These are phyloP conservation scores for Orchestes rusci DNA, from an alignment of 2,888 invertebrate species.

Conservation along the genomic window DNA sequence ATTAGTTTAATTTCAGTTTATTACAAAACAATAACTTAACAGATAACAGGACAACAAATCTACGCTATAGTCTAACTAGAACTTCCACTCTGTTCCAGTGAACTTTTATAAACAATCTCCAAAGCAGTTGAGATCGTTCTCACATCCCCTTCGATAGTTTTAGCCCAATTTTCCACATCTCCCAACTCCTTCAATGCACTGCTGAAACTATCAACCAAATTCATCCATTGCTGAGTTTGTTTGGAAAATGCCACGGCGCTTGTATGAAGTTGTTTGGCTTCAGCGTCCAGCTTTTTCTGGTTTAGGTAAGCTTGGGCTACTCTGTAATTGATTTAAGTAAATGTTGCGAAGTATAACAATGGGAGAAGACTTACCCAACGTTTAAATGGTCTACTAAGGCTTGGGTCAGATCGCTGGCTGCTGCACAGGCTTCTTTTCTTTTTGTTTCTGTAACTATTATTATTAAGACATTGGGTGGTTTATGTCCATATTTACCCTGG, in stretches of 20 bases:
- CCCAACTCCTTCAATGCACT: slow-evolving; percentile 91
- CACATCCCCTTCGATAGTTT: slow-evolving; percentile 95
- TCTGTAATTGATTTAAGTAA: slow-evolving; percentile 54
- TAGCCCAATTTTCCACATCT: slow-evolving; percentile 98
- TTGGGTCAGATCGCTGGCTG: slow-evolving; percentile 89
- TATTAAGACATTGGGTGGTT: neutral
- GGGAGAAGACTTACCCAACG: slow-evolving; percentile 69
- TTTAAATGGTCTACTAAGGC: slow-evolving; percentile 94
- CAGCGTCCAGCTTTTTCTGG: slow-evolving; percentile 94
- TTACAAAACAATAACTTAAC: no score
- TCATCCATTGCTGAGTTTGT: slow-evolving; percentile 96
- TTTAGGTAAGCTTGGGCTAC: slow-evolving; percentile 98
- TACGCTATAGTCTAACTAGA: no score
- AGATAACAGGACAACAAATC: no score
- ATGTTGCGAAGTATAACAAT: neutral
- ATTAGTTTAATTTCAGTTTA: no score
- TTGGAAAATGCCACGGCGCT: slow-evolving; percentile 93
- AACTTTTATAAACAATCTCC: slow-evolving; percentile 85
- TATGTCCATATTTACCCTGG: slow-evolving; percentile 55
- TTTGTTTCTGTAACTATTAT: slow-evolving; percentile 64
- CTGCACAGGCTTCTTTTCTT: slow-evolving; percentile 86
- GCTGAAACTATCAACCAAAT: slow-evolving; percentile 80
- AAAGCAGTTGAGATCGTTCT: slow-evolving; percentile 84
- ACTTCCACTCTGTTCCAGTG: slow-evolving; percentile 40
- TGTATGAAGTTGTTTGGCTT: slow-evolving; percentile 90